Base-by-base conservation (phyloP, 2,888 invertebrate species). In the Sminthurides aquaticus region DNA sequence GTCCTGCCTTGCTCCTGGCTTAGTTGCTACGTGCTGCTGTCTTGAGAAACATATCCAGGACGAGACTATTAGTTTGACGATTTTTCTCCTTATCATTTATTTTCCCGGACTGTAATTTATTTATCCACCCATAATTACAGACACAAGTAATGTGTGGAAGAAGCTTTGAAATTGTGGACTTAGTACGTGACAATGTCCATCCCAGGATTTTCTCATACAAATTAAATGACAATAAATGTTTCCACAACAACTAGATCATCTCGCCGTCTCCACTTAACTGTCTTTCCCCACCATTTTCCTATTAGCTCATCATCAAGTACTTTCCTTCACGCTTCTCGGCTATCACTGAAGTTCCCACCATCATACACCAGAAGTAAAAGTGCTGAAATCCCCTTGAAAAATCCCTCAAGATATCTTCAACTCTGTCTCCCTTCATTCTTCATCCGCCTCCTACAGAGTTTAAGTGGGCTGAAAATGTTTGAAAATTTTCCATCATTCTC, bases 361-460 rank as follows among this genome's bases (percentile, higher is more conserved):
- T 34, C 43, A 34, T 34, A 15, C n/a, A n/a, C n/a, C n/a, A n/a
- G n/a, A n/a, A n/a, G n/a, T n/a, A n/a, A n/a, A n/a, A n/a, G n/a
- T n/a, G n/a, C n/a, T n/a, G n/a, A n/a, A 43, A 43, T 43, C 18
- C 18, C 18, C 43, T 18, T 43, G 11, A 43, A 52, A 52, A 52
- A 5, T 52, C 52, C 52, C 22, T 5, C 11, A 20, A 15, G 20
- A 5, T 5, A 8, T 20, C 20, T 52, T 52, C 20, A 15, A 5
- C 52, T 52, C 20, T 20, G 11, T 52, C 5, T 52, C 5, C 52
- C 15, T 22, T 52, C 5, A 5, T 52, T 8, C 5, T 20, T 52
- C 52, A 5, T 52, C 20, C 20, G 52, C 52, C 52, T 52, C 52
- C 52, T 52, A 52, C 15, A 52, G 52, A 5, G 52, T 20, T 20